Conservation (phyloP, 2,797 vertebrate species). For the Rhinichthys osculus region DNA sequence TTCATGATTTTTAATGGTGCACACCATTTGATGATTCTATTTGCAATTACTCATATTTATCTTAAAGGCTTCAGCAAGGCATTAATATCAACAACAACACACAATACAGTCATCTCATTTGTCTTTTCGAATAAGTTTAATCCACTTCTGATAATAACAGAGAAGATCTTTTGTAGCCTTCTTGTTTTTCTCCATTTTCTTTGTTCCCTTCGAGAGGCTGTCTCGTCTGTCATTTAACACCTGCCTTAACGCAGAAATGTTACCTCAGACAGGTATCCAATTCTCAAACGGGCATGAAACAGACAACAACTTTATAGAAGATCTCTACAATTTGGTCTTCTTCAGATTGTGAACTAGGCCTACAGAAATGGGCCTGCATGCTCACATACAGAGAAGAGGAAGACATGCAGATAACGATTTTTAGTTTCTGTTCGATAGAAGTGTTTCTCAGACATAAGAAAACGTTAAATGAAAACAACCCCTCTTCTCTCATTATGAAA, state of each 20-base stretch:
- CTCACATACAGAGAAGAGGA: not conserved
- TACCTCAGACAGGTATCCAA: conserved; percentile 17
- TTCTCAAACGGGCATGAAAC: conserved; percentile 9
- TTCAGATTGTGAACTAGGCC: not conserved
- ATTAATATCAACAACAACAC: not conserved
- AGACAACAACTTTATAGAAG: not conserved
- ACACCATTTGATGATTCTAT: not conserved
- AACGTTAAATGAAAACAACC: not conserved
- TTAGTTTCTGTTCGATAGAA: not conserved
- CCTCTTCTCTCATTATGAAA: not conserved
- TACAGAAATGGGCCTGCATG: not conserved
- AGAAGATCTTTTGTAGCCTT: not conserved
- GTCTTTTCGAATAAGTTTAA: not conserved
- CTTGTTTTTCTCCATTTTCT: not conserved
- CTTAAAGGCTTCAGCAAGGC: not conserved
- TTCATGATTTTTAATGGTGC: not conserved
- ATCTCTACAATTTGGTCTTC: not conserved
- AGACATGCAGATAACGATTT: not conserved
- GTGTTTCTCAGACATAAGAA: not conserved
- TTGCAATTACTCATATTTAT: not conserved
- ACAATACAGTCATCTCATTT: not conserved
- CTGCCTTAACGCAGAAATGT: not conserved
- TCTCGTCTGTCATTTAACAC: conserved; percentile 16
- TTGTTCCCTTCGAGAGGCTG: not conserved
- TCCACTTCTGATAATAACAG: not conserved